A percentile compares a stretch with the other conserved stretches of the same genome.
Conservation (phyloP, 1,140 invertebrate species). For the Doryteuthis pealeii region DNA sequence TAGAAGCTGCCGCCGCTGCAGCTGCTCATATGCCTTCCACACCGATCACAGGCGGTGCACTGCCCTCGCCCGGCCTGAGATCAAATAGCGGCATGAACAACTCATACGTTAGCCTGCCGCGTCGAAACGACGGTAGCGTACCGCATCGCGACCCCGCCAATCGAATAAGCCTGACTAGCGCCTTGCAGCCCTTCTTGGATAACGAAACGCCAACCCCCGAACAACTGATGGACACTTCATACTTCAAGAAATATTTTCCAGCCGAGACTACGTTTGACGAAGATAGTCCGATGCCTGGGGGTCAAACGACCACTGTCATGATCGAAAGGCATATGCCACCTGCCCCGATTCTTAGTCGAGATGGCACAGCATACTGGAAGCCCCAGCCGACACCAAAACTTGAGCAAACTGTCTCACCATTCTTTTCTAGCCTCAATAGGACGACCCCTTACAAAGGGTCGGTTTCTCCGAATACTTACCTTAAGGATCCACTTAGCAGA, state of each 20-base stretch:
- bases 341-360: neutral
- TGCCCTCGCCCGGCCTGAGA: neutral
- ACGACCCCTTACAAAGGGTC: neutral
- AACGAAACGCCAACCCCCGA: neutral
- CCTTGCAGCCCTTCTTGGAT: neutral
- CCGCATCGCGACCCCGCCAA: neutral
- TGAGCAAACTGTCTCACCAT: neutral
- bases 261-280: neutral
- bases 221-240: neutral
- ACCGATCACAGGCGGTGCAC: neutral
- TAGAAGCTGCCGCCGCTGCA: neutral
- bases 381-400: neutral
- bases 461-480: neutral
- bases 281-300: neutral
- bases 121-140: neutral
- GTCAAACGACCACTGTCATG: neutral
- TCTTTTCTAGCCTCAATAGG: neutral
- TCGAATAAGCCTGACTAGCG: neutral
- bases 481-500: neutral
- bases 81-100: neutral
- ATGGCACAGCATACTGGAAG: neutral
- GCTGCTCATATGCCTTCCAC: neutral
- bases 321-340: neutral
- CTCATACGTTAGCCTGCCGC: slow-evolving; percentile 4
- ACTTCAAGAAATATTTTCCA: neutral